Percentiles rank a stretch among this genome's conserved stretches.
phyloP scores from a whole-genome alignment of 2,797 vertebrate species.

The Erethizon dorsatum region DNA sequence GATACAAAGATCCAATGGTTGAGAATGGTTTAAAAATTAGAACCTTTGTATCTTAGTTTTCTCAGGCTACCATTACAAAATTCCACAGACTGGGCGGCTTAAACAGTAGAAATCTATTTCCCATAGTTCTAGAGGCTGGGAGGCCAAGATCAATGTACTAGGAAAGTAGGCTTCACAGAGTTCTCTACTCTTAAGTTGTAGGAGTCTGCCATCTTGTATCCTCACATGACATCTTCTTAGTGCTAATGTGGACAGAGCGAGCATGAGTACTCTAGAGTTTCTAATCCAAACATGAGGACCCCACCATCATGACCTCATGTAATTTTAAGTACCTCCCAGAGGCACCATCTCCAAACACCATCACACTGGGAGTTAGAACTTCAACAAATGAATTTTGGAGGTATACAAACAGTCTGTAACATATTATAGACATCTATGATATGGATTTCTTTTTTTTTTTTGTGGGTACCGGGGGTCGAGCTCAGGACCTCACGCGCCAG shows the following conservation, averaged over 20 bases:
- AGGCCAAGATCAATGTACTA: neutral
- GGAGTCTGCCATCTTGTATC: neutral
- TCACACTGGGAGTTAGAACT: neutral
- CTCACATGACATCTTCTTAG: neutral
- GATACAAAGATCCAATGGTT: neutral
- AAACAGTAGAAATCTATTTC: neutral
- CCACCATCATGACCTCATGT: neutral
- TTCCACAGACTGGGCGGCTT: neutral
- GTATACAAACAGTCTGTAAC: neutral
- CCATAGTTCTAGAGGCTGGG: neutral
- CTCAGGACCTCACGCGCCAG: no score
- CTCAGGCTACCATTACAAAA: constrained; percentile 13
- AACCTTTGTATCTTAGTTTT: neutral
- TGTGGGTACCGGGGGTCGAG: no score
- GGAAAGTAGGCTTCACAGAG: neutral
- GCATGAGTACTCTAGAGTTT: neutral
- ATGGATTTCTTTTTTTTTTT: no score
- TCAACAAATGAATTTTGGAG: neutral
- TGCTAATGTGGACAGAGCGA: neutral
- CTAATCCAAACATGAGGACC: neutral
- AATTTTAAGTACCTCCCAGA: neutral
- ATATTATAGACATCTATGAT: neutral
- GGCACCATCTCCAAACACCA: neutral
- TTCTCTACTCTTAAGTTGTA: neutral
- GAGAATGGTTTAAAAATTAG: neutral